Percentiles rank a stretch among this genome's conserved stretches.
phyloP scores from a whole-genome alignment of 53 echinoderm and acorn worm genomes.

The Paelopatides confundens region DNA sequence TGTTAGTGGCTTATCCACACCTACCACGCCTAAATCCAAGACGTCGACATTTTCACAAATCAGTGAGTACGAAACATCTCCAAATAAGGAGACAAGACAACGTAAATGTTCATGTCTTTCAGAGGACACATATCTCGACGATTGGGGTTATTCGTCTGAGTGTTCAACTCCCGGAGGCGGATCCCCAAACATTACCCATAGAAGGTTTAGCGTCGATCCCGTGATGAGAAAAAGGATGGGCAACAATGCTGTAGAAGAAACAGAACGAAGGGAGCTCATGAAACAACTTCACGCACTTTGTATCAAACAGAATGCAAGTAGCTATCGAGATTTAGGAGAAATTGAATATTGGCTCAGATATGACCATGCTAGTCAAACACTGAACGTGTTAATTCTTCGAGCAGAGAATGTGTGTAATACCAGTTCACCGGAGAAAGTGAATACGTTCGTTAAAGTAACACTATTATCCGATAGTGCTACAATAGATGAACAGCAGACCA shows the following conservation, averaged over 20 bases:
- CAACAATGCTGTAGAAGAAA: constrained; percentile 22
- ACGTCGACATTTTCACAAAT: constrained; percentile 27
- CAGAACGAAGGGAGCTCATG: constrained; percentile 48
- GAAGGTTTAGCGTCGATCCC: neutral
- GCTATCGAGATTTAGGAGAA: constrained; percentile 63
- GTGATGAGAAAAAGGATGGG: neutral
- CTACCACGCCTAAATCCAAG: constrained; percentile 18
- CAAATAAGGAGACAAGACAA: neutral
- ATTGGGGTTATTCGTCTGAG: constrained; percentile 19
- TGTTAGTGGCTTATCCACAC: neutral
- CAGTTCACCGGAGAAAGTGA: constrained; percentile 37
- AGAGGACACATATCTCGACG: neutral
- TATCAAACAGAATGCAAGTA: constrained; percentile 53
- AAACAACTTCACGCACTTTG: constrained; percentile 78
- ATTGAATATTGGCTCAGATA: constrained; percentile 71
- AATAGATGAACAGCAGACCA: constrained; percentile 56
- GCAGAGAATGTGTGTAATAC: constrained; percentile 68
- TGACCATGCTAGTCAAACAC: constrained; percentile 50
- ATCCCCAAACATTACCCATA: neutral
- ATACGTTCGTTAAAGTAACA: constrained; percentile 63
- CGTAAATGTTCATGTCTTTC: neutral
- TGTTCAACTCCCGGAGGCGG: constrained; percentile 32
- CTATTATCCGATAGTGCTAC: constrained; percentile 38
- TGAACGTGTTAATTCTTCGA: constrained; percentile 72
- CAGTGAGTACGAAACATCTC: constrained; percentile 11